Base-by-base conservation (phyloP, 2,797 vertebrate species). In the Lophius americanus region DNA sequence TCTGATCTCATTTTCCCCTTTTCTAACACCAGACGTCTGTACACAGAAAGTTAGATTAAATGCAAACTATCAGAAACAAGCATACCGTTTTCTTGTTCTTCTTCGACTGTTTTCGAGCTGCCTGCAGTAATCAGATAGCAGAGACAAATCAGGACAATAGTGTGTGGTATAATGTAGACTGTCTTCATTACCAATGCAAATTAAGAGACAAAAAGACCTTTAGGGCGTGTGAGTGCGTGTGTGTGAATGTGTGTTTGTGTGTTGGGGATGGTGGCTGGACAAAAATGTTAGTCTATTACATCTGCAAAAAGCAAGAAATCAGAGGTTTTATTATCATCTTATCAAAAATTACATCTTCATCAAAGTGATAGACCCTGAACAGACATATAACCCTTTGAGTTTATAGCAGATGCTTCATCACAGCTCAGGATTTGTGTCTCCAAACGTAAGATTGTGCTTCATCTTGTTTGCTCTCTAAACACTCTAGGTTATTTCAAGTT, bases 81-180 rank as follows among this genome's bases (percentile, higher is more conserved):
- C 87, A 87, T 85, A 98, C 97, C 96, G 97, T 97, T 89, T 98
- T 97, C 88, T 95, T 96, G 95, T 95, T 96, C 94, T 95, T 96
- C 94, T 97, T 97, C 78, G 96, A 95, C 93, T 98, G 96, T 93
- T 96, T 98, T 94, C 98, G 97, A 89, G 96, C 96, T 79, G 96
- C 96, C 97, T 98, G 95, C 90, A 92, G 92, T 78, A 93, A 93
- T 88, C 92, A 92, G 91, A 95, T 76, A 95, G 35, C 49, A 93
- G 88, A 94, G 82, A 93, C 3, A 8, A 23, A 63, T 43, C 44
- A 64, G 91, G 91, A 90, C 83, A 92, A 94, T 84, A 94, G 92
- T 35, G 3, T 57, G 12, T 14, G 38, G 39, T 52, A 11, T 50
- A 41, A 58, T 10, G 51, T 10, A 35, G 68, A 60, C 14, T 5